Evolutionary conservation across 2,113 vertebrate species (phyloP).

Genomic region (Dasyprocta punctata): DNA sequence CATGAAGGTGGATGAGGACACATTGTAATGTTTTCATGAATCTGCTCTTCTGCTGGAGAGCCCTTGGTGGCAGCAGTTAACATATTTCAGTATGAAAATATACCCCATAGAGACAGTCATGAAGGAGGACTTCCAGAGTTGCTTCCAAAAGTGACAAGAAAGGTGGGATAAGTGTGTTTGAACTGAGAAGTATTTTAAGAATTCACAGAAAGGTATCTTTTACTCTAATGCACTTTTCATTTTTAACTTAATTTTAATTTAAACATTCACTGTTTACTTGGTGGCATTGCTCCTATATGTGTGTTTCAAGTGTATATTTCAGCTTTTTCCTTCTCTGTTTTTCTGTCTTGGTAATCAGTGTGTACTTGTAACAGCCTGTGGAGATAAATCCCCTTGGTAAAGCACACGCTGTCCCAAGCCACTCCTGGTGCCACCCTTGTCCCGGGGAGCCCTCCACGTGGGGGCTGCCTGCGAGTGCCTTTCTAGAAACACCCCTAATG

Average conservation of each 20-base stretch:
- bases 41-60: neutral
- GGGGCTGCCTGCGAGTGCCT: neutral
- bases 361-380: neutral
- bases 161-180: neutral
- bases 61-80: no score
- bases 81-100: neutral
- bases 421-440: neutral
- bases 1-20: neutral
- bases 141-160: neutral
- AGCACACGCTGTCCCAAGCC: neutral
- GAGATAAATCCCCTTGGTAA: neutral
- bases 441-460: neutral
- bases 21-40: neutral
- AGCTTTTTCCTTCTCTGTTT: neutral
- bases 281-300: neutral
- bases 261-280: neutral
- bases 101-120: neutral
- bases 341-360: neutral
- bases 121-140: neutral
- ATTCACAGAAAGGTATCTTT: neutral
- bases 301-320: neutral
- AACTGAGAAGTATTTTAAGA: neutral
- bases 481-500: constrained; percentile 41
- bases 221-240: neutral
- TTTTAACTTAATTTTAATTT: neutral